phyloP scores from a whole-genome alignment of 2,797 vertebrate genomes.

The Argyrosomus regius region DNA sequence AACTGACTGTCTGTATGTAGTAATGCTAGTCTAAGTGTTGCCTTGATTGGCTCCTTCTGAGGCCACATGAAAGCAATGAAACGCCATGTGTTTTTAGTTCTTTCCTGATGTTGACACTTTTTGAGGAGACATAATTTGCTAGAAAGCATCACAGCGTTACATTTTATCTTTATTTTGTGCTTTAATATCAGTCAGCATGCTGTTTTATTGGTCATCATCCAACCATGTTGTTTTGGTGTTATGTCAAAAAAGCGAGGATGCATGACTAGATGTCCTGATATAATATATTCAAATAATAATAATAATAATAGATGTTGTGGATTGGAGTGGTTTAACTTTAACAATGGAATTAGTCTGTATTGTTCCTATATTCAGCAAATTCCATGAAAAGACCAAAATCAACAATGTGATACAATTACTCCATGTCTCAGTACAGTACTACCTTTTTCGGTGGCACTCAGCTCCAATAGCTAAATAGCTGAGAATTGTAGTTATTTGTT shows the following conservation, averaged over 20 bases:
- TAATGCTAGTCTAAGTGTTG: not conserved
- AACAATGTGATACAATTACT: not conserved
- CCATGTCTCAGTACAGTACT: not conserved
- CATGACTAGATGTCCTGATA: not conserved
- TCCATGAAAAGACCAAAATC: not conserved
- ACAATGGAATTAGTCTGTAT: not conserved
- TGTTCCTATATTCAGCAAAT: conserved; percentile 4
- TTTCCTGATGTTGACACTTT: not conserved
- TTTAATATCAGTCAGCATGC: not conserved
- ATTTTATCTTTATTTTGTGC: not conserved
- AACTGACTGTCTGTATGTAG: not conserved
- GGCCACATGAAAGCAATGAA: conserved; percentile 1
- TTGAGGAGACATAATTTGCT: not conserved
- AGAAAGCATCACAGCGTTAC: not conserved
- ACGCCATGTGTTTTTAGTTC: not conserved
- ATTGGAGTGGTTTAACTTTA: not conserved
- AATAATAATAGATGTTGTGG: not conserved
- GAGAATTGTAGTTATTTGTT: no score
- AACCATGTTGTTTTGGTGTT: no score
- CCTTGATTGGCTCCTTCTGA: conserved; percentile 14
- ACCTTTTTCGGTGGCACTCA: not conserved
- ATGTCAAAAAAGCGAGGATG: not conserved
- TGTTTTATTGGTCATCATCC: not conserved
- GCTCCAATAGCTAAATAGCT: not conserved
- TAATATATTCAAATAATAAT: no score